Conservation (phyloP, 2,888 invertebrate species). For the Polietes domitor region DNA sequence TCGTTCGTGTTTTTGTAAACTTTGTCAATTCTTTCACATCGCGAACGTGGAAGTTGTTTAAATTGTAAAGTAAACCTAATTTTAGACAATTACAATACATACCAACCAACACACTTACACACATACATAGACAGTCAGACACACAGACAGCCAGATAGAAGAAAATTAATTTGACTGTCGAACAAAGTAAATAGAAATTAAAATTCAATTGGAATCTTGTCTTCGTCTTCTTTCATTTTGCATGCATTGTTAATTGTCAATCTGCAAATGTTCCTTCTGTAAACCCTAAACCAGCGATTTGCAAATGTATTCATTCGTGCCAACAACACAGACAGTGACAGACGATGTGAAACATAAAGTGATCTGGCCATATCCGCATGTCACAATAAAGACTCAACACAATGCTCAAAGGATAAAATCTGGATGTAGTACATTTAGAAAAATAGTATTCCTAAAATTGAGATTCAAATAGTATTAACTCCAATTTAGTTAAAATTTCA, state of each 20-base stretch:
- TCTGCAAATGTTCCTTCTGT: not conserved
- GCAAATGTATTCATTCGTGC: not conserved
- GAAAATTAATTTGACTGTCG: conserved; percentile 32
- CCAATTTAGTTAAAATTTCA: no score
- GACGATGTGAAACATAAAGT: no score
- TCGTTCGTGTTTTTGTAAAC: no score
- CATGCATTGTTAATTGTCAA: conserved; percentile 9
- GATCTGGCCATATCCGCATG: no score
- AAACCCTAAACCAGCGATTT: not conserved
- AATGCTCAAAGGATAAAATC: no score
- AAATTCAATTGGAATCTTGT: conserved; percentile 17
- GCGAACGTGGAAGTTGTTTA: conserved; percentile 57
- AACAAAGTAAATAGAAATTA: conserved; percentile 29
- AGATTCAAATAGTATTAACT: no score
- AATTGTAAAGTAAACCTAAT: conserved; percentile 67
- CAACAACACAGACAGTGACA: not conserved
- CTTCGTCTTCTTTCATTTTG: not conserved
- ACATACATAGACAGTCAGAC: conserved; percentile 1
- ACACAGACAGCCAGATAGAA: not conserved
- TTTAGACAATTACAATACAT: conserved; percentile 54
- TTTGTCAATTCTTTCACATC: conserved; percentile 51
- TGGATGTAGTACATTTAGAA: no score
- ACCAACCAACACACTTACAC: conserved; percentile 7
- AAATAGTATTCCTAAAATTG: no score
- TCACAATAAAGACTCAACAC: no score